Evolutionary conservation across 2,113 vertebrate species (phyloP).

Genomic region (Ailurus styani): DNA sequence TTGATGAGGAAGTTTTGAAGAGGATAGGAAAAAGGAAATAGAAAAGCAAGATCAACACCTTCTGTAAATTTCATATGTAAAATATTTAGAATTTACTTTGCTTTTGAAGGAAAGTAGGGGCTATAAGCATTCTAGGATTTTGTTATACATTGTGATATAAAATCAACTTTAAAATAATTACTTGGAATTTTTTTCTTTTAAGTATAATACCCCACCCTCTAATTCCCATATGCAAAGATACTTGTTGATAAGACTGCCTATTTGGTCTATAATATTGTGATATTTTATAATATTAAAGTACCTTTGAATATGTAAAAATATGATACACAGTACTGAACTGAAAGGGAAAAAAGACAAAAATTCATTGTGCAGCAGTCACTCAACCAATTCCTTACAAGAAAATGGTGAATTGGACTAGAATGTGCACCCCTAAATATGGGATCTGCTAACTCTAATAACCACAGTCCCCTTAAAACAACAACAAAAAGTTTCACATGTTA

Average conservation of each 20-base stretch:
- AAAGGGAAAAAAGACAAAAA: not conserved
- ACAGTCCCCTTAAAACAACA: not conserved
- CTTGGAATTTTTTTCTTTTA: not conserved
- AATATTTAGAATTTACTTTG: not conserved
- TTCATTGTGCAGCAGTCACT: not conserved
- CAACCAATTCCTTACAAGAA: not conserved
- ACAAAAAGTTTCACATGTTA: not conserved
- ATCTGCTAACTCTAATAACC: not conserved
- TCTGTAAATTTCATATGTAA: not conserved
- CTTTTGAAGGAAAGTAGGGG: not conserved
- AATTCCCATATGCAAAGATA: not conserved
- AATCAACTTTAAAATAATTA: not conserved
- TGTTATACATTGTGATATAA: not conserved
- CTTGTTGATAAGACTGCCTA: not conserved
- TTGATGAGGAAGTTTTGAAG: not conserved
- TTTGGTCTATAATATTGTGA: not conserved
- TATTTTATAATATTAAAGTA: not conserved
- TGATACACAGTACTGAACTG: not conserved
- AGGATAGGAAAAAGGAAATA: not conserved
- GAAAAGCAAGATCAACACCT: not conserved
- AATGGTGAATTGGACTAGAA: not conserved
- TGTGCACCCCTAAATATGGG: not conserved
- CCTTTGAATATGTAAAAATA: slow-evolving; percentile 17
- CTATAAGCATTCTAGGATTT: not conserved
- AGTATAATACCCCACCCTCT: not conserved